Base-by-base conservation (phyloP, 2,888 invertebrate genomes). In the Sphecodes monilicornis region DNA sequence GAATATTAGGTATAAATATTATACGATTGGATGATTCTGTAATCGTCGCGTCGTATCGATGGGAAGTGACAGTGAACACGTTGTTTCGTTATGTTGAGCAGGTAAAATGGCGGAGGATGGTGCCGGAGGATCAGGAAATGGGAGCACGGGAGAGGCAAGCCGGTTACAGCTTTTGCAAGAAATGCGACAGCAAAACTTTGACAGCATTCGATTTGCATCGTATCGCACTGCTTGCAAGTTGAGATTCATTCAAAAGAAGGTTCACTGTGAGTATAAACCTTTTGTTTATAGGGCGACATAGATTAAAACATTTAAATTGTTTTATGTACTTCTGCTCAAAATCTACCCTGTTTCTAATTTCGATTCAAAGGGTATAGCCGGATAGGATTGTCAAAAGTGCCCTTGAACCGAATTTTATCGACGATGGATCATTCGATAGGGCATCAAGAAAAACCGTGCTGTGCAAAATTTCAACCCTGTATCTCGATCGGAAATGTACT, bases 211-310 rank as follows among this genome's bases (percentile, higher is more conserved):
- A 92, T 99, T 99, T 95, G 98, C 99, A 70, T 99, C 99, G 1
- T 99, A 99, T 95, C 97, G 99, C 88, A 99, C 99, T 5, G 99
- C 99, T 13, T 99, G 98, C 94, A 99, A 99, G 95, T 96, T 99
- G 79, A 96, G 99, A 92, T 99, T 99, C 95, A 98, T 99, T 86
- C 99, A 99, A 95, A 99, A 99, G 95, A 99, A 99, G 95, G 98
- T 99, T 92, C 98, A 99, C 95, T 96, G 98, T 99, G 95, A 97
- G 98, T 97, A 91, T 36, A 13, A 26, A 36, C 0, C 10, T 18
- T 10, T 36, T 36, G 3, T 36, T 66, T 32, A 64, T 16, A 8
- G 0, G 5, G 2, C 2, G 18, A 60, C 18, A 29, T 16, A 11
- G 11, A 13, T 57, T 3, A 26, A 13, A 57, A 4, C 13, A 13